A percentile compares a stretch with the other conserved stretches of the same genome.
Conservation (phyloP, 2,888 invertebrate species). For the Rhorus exstirpatorius region DNA sequence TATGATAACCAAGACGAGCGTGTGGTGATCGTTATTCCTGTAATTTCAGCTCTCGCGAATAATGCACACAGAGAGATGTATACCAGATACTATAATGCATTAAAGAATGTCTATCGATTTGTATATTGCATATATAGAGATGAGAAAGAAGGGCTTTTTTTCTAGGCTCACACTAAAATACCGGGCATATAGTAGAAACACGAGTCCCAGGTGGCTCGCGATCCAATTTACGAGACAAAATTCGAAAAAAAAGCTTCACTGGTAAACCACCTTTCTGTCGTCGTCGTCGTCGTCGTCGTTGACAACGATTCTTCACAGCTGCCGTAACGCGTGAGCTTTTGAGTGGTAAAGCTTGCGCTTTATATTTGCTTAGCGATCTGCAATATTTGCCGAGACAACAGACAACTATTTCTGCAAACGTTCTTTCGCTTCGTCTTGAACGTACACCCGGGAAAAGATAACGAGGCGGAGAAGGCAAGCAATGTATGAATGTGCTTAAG, state of each 20-base stretch:
- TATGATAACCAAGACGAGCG: slow-evolving; percentile 40
- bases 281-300: slow-evolving; percentile 15
- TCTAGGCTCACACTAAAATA: slow-evolving; percentile 44
- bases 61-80: no score
- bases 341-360: slow-evolving; percentile 18
- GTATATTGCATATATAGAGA: slow-evolving; percentile 13
- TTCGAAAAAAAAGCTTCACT: slow-evolving; percentile 40
- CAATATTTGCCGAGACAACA: slow-evolving; percentile 65
- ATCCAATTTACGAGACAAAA: slow-evolving; percentile 54
- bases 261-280: slow-evolving; percentile 25
- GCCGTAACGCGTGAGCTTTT: slow-evolving; percentile 51
- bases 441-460: slow-evolving; percentile 37
- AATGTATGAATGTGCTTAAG: slow-evolving; percentile 4
- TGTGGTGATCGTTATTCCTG: slow-evolving; percentile 30
- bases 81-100: neutral
- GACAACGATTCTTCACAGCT: slow-evolving; percentile 42
- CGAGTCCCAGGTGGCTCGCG: slow-evolving; percentile 53
- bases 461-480: slow-evolving; percentile 40
- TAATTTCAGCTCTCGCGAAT: neutral
- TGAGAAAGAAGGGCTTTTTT: no score
- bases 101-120: no score
- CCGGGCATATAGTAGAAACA: slow-evolving; percentile 26
- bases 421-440: slow-evolving; percentile 8
- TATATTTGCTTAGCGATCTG: slow-evolving; percentile 60
- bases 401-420: slow-evolving; percentile 42